Evolutionary conservation across 2,888 invertebrate species (phyloP).

Genomic region (Phlogophora meticulosa): DNA sequence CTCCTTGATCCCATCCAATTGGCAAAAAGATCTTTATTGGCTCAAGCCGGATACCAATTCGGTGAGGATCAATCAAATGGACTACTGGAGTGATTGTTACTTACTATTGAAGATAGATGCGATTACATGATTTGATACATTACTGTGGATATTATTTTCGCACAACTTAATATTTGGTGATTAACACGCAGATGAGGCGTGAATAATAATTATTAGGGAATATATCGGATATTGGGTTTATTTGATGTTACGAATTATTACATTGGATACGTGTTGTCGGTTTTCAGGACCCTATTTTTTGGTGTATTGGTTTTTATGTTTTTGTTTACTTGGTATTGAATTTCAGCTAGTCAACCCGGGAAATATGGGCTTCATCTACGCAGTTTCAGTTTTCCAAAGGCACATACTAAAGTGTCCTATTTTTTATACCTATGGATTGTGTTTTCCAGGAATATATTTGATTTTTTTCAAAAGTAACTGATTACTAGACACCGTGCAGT

Average conservation of each 20-base stretch:
- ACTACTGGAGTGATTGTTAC: constrained; percentile 80
- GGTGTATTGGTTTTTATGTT: not conserved
- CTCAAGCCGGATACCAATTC: constrained; percentile 81
- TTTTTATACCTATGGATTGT: not conserved
- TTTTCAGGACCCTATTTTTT: not conserved
- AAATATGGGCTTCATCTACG: not conserved
- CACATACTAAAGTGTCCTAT: not conserved
- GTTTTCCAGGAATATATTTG: not conserved
- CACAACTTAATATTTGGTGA: constrained; percentile 49
- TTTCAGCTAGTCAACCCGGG: not conserved
- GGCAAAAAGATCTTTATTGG: constrained; percentile 86
- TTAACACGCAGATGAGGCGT: constrained; percentile 33
- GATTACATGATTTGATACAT: constrained; percentile 70
- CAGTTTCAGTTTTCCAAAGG: not conserved
- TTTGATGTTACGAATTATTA: constrained; percentile 19
- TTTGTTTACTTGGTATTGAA: not conserved
- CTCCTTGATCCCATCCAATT: constrained; percentile 81
- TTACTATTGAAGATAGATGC: constrained; percentile 68
- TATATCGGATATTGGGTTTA: constrained; percentile 15
- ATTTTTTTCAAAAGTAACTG: no score
- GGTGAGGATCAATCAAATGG: constrained; percentile 79
- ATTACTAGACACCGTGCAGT: no score
- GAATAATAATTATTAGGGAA: constrained; percentile 31
- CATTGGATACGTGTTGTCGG: not conserved
- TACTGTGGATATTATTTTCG: constrained; percentile 52